Evolutionary conservation across 2,888 invertebrate species (phyloP), one percentile per base, ranked within the genome.

Genomic region (Pandemis cinnamomeana): DNA sequence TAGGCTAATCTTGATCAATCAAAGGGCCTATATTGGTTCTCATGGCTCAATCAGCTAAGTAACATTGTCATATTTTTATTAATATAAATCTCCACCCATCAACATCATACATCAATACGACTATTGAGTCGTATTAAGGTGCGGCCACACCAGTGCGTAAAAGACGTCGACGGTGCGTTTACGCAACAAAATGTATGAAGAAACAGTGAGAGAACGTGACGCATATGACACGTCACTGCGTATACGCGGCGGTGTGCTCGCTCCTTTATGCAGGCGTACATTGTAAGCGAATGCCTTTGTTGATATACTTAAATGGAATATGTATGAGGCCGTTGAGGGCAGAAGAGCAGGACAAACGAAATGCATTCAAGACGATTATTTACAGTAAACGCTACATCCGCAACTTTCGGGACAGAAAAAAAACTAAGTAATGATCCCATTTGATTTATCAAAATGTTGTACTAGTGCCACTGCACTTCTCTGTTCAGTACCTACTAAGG

Each of bases 321-420:
- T 67, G 68, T 20, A 72, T 63, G 64, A 71, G 55, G 27, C 70
- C 15, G n/a, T 41, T 61, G 51, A 36, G 66, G 48, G 51, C 36
- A 66, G 36, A 5, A 20, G 41, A 27, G 36, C n/a, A 27, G 10
- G n/a, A 46, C 13, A 41, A 61, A n/a, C 41, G 7, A 13, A 48
- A 48, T 46, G 27, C 44, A 46, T 48, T 11, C 46, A 64, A 13
- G 11, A 64, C 5, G 11, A 64, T 64, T 20, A 42, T n/a, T 64
- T 63, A 11, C 10, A 46, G 10, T 11, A 10, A 7, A 55, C 8
- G 4, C 3, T 27, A 27, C 8, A 27, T 27, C 4, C 0, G n/a
- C 27, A 8, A 20, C 15, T 8, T 20, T 55, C 15, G 46, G 11
- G 11, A 46, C 11, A 10, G 5, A 46, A 11, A 11, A 11, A 11